Evolutionary conservation across 2,888 invertebrate genomes (phyloP).

Genomic region (Yponomeuta cagnagella): DNA sequence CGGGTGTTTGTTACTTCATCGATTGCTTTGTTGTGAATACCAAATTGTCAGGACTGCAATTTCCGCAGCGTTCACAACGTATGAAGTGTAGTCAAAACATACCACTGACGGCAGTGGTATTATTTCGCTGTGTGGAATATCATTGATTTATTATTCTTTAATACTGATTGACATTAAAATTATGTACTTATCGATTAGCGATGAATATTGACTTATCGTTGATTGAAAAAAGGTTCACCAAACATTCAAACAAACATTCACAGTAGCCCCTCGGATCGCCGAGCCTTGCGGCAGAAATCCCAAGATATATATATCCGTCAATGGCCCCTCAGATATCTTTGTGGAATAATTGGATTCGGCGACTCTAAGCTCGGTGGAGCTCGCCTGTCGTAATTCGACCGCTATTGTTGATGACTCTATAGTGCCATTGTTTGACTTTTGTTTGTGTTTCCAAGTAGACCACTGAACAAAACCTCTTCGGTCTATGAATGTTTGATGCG

Average conservation of each 20-base stretch:
- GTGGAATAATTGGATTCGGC: constrained; percentile 27
- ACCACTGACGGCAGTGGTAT: no score
- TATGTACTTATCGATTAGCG: no score
- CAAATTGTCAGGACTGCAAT: no score
- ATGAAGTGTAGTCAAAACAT: no score
- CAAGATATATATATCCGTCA: constrained; percentile 21
- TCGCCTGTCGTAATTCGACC: neutral
- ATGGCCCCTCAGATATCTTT: constrained; percentile 27
- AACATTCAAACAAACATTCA: neutral
- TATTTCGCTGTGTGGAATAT: no score
- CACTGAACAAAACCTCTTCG: neutral
- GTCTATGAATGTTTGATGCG: neutral
- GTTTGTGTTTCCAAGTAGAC: neutral
- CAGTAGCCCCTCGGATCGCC: neutral
- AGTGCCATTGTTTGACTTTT: neutral
- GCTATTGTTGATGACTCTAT: neutral
- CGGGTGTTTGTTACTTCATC: no score
- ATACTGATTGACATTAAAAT: no score
- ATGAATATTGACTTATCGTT: no score
- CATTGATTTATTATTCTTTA: no score
- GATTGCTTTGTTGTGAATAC: no score
- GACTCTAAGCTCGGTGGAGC: constrained; percentile 12
- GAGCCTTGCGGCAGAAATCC: constrained; percentile 1
- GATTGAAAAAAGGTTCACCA: neutral
- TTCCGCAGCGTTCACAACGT: no score